Conservation (phyloP, 2,113 vertebrate species). For the Uria aalge region DNA sequence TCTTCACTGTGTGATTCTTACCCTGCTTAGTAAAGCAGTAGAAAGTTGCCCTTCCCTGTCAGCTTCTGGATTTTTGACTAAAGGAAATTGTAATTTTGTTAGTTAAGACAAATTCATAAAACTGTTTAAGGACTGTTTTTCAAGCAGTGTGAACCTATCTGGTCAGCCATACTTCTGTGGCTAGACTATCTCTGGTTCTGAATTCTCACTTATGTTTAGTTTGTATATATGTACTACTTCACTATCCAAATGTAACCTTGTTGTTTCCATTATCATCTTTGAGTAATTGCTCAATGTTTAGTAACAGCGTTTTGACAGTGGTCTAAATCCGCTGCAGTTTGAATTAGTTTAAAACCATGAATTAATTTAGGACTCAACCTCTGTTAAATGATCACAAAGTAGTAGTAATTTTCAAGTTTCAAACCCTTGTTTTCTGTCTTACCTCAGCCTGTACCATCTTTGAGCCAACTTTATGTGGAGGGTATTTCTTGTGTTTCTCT, state of each 20-base stretch:
- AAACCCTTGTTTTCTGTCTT: background rate
- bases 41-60: background rate
- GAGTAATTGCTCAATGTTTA: background rate
- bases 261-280: background rate
- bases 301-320: background rate
- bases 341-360: background rate
- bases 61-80: background rate
- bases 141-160: background rate
- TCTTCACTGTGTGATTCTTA: background rate
- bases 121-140: background rate
- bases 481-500: conserved; percentile 59
- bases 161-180: background rate
- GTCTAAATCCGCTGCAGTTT: background rate
- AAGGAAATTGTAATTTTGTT: background rate
- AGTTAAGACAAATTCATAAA: background rate
- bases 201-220: background rate
- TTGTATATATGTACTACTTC: background rate
- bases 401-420: background rate
- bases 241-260: background rate
- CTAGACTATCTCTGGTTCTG: background rate
- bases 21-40: background rate
- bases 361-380: background rate
- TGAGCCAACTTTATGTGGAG: conserved; percentile 76
- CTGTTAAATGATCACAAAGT: background rate
- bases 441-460: conserved; percentile 55